These are phyloP conservation scores for Taenioides sp. DNA, from an alignment of 2,797 vertebrate species.

Conservation along the genomic window DNA sequence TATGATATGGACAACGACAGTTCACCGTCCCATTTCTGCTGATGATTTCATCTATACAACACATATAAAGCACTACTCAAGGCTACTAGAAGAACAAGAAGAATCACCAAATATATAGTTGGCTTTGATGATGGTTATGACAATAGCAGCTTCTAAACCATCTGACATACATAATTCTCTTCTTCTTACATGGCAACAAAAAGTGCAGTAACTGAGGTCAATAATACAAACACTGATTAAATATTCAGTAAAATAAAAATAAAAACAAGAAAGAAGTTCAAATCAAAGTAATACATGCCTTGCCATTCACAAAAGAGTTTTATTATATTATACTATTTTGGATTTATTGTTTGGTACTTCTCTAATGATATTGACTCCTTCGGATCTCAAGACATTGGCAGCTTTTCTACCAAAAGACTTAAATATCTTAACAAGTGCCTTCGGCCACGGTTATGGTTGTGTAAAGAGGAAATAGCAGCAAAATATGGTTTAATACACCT, in stretches of 20 bases:
- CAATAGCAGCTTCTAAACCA: slow-evolving; percentile 85
- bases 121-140: slow-evolving; percentile 76
- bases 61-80: slow-evolving; percentile 55
- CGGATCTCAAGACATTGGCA: background rate
- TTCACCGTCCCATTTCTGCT: slow-evolving; percentile 35
- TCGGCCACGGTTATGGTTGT: slow-evolving; percentile 38
- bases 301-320: slow-evolving; percentile 51
- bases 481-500: slow-evolving; percentile 48
- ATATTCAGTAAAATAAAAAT: slow-evolving; percentile 74
- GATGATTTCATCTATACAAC: slow-evolving; percentile 45
- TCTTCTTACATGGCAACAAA: slow-evolving; percentile 75
- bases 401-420: slow-evolving; percentile 10
- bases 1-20: slow-evolving; percentile 30
- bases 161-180: slow-evolving; percentile 63
- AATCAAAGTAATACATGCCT: slow-evolving; percentile 41
- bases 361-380: slow-evolving; percentile 39
- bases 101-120: slow-evolving; percentile 63
- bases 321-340: slow-evolving; percentile 42
- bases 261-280: slow-evolving; percentile 52
- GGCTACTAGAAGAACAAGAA: slow-evolving; percentile 66
- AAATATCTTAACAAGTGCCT: slow-evolving; percentile 51
- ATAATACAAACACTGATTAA: slow-evolving; percentile 86
- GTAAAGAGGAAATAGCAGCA: slow-evolving; percentile 51
- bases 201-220: slow-evolving; percentile 91
- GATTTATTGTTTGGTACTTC: slow-evolving; percentile 52